These are phyloP conservation scores for Biston stratarius DNA, from an alignment of 2,888 invertebrate species.

Conservation along the genomic window DNA sequence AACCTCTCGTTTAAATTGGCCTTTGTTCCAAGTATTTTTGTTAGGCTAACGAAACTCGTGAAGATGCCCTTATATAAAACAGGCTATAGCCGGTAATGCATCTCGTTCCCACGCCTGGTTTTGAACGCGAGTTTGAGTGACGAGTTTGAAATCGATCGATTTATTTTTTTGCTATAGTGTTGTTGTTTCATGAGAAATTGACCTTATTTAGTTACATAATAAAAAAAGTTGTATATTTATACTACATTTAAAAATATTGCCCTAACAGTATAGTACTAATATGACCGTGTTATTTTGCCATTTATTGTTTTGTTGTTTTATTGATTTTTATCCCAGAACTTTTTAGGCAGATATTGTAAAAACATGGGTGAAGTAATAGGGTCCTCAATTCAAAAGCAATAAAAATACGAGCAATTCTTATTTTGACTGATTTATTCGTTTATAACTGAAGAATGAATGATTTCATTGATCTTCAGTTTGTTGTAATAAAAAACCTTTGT, in stretches of 20 bases:
- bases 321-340: no score
- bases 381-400: no score
- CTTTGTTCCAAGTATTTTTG: constrained; percentile 41
- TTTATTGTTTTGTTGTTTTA: no score
- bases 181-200: no score
- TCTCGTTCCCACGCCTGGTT: constrained; percentile 65
- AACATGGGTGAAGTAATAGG: no score
- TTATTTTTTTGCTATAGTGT: constrained; percentile 4
- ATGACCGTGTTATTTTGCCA: no score
- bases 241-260: no score
- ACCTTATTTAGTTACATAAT: no score
- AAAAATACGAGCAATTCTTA: no score
- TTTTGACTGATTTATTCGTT: neutral
- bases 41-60: constrained; percentile 45
- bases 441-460: neutral
- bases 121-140: constrained; percentile 33
- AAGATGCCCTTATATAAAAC: constrained; percentile 67
- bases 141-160: constrained; percentile 13
- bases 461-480: constrained; percentile 35
- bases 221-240: no score
- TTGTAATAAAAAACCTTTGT: constrained; percentile 17
- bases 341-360: no score
- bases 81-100: constrained; percentile 67
- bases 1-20: constrained; percentile 41
- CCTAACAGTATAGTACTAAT: no score